Evolutionary conservation across 2,797 vertebrate genomes (phyloP), one percentile per base, ranked within the genome.

Genomic region (Sarcoramphus papa): DNA sequence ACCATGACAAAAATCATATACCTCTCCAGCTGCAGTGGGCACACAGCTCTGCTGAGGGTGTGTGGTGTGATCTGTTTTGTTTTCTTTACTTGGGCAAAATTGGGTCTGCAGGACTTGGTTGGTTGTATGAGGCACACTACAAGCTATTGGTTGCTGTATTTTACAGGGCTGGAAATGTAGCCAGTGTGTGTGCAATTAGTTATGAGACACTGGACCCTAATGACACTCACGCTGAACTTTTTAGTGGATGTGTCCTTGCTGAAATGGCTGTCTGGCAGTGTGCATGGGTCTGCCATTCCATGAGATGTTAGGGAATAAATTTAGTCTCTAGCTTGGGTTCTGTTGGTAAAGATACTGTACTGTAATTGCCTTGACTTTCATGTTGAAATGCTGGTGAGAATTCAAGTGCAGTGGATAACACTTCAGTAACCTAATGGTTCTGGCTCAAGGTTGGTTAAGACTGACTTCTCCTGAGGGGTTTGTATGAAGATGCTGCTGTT

Each of bases 201-300:
- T 72, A 9, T 4, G 17, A 50, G 40, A 62, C 23, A 31, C 6
- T 62, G 64, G 15, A 30, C 24, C 59, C 28, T 37, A 72, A 12
- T n/a, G 50, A 48, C 3, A 30, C 9, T n/a, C 0, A 0, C 24
- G 37, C 21, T 80, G 41, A 85, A 21, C 35, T 35, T n/a, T 23
- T 27, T 24, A 41, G 56, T 22, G 47, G 47, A 27, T 21, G 33
- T n/a, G n/a, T 56, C 53, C 57, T 75, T 72, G 62, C 60, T 88
- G 83, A 77, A 81, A 51, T 30, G 40, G n/a, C 51, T 69, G 6
- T 8, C 33, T 43, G 54, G 30, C 40, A 47, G 59, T 6, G 23
- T 15, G 22, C 4, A 1, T 7, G 13, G 5, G 19, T 72, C 63
- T 82, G 30, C 63, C 12, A 4, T 47, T 68, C 35, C 15, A 12